phyloP scores from a whole-genome alignment of 1,140 invertebrate genomes.

The Ceratina australensis region DNA sequence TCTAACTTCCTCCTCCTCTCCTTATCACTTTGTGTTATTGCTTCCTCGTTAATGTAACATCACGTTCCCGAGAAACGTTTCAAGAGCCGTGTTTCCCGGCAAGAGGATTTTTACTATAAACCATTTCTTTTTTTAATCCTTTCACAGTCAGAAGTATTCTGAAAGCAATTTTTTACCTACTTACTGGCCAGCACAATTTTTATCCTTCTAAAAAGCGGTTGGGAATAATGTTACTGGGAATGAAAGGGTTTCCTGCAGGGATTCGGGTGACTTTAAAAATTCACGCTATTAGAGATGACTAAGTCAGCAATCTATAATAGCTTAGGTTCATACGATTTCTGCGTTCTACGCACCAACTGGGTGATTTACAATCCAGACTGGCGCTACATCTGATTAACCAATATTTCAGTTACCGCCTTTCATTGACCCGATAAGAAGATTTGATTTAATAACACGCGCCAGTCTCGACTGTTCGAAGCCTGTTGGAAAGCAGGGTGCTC shows the following conservation, averaged over 20 bases:
- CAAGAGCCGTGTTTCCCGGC: too few species aligned
- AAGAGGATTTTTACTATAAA: too few species aligned
- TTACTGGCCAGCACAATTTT: too few species aligned
- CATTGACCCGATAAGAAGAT: background rate
- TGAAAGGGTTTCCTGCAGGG: background rate
- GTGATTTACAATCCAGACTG: background rate
- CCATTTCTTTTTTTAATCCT: too few species aligned
- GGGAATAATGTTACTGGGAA: background rate
- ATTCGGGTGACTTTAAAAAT: background rate
- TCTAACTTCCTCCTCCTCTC: background rate
- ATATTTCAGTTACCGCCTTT: background rate
- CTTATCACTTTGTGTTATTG: background rate
- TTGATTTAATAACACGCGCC: background rate
- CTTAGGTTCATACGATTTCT: background rate
- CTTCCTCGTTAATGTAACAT: background rate
- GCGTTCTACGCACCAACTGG: background rate
- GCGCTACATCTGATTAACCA: background rate
- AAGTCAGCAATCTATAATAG: background rate
- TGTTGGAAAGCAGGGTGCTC: background rate
- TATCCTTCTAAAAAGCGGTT: background rate
- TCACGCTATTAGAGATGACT: background rate
- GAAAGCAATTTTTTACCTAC: background rate
- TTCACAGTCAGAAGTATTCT: too few species aligned
- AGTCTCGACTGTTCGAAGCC: background rate
- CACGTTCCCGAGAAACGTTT: background rate